Conservation (phyloP, 1,140 invertebrate genomes). For the Trypoxylus dichotomus region DNA sequence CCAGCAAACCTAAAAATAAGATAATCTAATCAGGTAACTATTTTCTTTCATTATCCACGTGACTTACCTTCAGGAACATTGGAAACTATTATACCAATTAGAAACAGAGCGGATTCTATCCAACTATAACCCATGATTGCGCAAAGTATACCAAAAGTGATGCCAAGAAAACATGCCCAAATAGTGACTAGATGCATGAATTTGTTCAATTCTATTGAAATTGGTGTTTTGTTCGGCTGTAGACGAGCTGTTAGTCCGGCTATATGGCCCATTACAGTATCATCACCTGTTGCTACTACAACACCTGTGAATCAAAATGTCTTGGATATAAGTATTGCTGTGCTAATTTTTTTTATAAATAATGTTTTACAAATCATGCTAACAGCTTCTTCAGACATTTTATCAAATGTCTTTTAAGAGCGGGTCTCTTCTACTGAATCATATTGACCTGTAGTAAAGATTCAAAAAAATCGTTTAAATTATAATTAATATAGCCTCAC, state of each 20-base stretch:
- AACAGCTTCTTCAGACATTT: too few species aligned
- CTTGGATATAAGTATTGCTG: too few species aligned
- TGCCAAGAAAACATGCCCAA: conserved; percentile 76
- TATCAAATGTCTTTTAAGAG: too few species aligned
- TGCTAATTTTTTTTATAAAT: too few species aligned
- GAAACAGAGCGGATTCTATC: conserved; percentile 78
- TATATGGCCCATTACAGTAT: conserved; percentile 83
- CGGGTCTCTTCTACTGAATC: too few species aligned
- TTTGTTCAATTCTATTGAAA: conserved; percentile 74
- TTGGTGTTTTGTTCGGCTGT: conserved; percentile 73
- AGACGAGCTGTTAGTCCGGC: conserved; percentile 77
- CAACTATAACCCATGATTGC: conserved; percentile 70
- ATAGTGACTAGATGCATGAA: conserved; percentile 79
- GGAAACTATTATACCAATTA: conserved; percentile 84
- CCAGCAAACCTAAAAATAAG: conserved; percentile 59
- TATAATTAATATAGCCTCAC: too few species aligned
- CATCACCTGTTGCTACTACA: conserved; percentile 79
- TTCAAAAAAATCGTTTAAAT: too few species aligned
- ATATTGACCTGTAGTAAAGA: too few species aligned
- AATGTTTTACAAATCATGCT: too few species aligned
- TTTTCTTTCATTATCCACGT: background rate
- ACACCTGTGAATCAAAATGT: conserved; percentile 51
- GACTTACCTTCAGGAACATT: conserved; percentile 76
- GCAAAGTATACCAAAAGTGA: conserved; percentile 73
- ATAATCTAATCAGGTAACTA: conserved; percentile 24